Base-by-base conservation (phyloP, 2,888 invertebrate species). In the Latrodectus elegans region DNA sequence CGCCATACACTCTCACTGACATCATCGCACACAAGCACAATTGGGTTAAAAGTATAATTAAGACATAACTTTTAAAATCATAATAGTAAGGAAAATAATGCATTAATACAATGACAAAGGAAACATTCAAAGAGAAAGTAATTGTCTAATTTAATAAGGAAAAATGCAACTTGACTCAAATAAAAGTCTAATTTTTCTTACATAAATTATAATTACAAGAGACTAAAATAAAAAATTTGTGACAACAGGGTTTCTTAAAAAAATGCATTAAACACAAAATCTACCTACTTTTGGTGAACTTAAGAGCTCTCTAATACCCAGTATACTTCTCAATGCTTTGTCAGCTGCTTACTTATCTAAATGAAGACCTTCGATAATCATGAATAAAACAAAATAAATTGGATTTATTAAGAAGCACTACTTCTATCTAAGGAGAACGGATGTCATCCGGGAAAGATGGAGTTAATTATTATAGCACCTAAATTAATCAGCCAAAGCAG, bases 401-500 rank as follows among this genome's bases (percentile, higher is more conserved):
- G 68, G 53, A 77, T 22, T 52, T 53, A 79, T 68, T 53, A 55
- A 79, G 79, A 85, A 79, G 79, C 85, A 85, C 85, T 85, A 85
- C 38, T 67, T 53, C 77, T 79, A 73, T 68, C 79, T 85, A 84
- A 55, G 84, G 79, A 10, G 22, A 22, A 73, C 26, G 22, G 60
- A 60, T 60, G 49, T 70, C 68, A n/a, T 10, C 67, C 22, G 70
- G 73, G 60, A 15, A 60, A 60, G 12, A 60, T 38, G 60, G 60
- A 6, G 10, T 67, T 65, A 53, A 49, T 22, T 51, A 72, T 84
- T 52, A 52, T 38, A 86, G 86, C 81, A 77, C 86, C 81, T 87
- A 87, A 14, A 60, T 77, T 72, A 81, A 12, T 81, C 86, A 87
- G 86, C 86, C 81, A 76, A 87, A 87, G 86, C 86, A 77, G 75